A percentile compares a stretch with the other conserved stretches of the same genome.
Evolutionary conservation across 2,113 vertebrate species (phyloP).

Genomic region (Psittacula cyanocephala): DNA sequence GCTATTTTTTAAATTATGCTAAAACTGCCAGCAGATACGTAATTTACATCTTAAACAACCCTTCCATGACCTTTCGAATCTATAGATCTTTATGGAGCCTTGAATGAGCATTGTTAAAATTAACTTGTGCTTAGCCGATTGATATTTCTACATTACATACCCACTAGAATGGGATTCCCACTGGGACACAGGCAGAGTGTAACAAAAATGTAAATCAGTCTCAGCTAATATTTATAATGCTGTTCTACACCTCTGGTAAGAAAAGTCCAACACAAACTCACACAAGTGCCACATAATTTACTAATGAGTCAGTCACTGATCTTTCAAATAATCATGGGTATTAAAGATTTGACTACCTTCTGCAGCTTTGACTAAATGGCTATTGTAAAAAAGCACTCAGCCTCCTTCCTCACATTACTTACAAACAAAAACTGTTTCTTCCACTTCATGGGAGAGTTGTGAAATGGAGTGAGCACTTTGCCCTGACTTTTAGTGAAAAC

Average conservation of each 20-base stretch:
- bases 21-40: neutral
- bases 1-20: neutral
- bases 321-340: conserved; percentile 4
- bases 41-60: conserved; percentile 33
- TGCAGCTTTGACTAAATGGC: conserved; percentile 31
- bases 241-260: neutral
- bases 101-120: conserved; percentile 51
- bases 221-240: neutral
- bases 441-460: neutral
- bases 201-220: conserved; percentile 8
- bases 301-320: neutral
- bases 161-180: neutral
- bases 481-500: neutral
- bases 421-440: conserved; percentile 30
- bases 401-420: conserved; percentile 52
- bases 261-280: neutral
- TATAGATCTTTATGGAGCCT: neutral
- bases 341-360: conserved; percentile 42
- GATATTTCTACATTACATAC: neutral
- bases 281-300: neutral
- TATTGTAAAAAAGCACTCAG: conserved; percentile 42
- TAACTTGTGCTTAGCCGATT: neutral
- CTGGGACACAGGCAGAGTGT: neutral
- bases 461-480: neutral
- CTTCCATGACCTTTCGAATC: neutral